A percentile compares a stretch with the other conserved stretches of the same genome.
Conservation (phyloP, 2,888 invertebrate genomes). For the Protonemura montana region DNA sequence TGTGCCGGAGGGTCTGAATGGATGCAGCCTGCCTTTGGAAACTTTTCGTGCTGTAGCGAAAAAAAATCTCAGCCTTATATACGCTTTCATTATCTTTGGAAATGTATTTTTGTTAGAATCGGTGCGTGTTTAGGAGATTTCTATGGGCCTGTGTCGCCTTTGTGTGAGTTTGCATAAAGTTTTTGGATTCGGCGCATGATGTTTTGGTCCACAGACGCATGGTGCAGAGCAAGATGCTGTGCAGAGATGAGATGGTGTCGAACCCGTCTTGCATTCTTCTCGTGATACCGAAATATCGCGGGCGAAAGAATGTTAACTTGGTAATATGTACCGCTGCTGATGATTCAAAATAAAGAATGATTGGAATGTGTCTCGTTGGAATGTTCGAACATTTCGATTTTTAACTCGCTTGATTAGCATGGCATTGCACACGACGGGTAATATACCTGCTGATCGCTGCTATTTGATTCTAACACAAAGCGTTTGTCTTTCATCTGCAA, state of each 20-base stretch:
- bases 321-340: not conserved
- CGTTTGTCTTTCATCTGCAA: not conserved
- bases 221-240: not conserved
- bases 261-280: not conserved
- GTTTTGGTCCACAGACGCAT: not conserved
- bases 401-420: not conserved
- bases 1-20: not conserved
- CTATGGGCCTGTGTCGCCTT: not conserved
- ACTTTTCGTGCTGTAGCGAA: not conserved
- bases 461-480: not conserved
- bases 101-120: not conserved
- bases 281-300: not conserved
- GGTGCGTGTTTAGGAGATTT: not conserved
- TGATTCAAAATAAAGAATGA: conserved; percentile 23
- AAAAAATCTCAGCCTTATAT: not conserved
- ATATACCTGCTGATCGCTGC: not conserved
- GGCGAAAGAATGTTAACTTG: not conserved
- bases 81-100: conserved; percentile 7
- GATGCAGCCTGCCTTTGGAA: not conserved
- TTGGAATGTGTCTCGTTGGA: conserved; percentile 21
- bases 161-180: not conserved
- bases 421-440: not conserved
- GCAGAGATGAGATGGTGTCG: not conserved
- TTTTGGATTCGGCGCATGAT: not conserved
- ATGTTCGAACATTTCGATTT: not conserved